phyloP scores from a whole-genome alignment of 2,113 vertebrate species.

The Galbula dea region DNA sequence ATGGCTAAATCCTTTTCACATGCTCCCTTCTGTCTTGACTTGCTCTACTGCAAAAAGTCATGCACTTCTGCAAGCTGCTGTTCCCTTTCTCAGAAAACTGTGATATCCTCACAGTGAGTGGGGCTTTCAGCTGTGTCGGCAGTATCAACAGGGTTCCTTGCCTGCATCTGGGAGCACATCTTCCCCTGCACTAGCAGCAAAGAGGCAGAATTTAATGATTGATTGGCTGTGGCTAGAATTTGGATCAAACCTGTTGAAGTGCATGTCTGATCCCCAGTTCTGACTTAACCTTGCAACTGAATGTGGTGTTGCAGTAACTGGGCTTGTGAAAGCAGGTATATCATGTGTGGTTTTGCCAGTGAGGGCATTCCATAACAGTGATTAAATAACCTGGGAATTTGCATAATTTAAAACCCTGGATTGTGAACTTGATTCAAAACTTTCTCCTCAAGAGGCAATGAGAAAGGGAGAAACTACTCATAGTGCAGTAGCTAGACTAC shows the following conservation, averaged over 20 bases:
- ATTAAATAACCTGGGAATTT: background rate
- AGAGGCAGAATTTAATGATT: background rate
- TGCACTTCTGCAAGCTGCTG: background rate
- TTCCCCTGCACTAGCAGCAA: background rate
- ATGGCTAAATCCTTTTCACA: fast-evolving
- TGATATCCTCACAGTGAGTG: background rate
- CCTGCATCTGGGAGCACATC: background rate
- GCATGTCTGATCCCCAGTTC: background rate
- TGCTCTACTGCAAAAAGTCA: background rate
- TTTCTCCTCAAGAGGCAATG: background rate
- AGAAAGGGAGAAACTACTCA: background rate
- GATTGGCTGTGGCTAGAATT: background rate
- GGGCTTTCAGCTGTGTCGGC: background rate
- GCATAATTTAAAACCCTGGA: background rate
- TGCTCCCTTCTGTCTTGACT: fast-evolving
- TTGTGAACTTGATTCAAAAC: background rate
- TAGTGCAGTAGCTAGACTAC: background rate
- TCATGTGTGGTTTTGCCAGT: background rate
- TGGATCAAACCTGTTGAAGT: background rate
- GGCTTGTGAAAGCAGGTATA: slow-evolving; percentile 3
- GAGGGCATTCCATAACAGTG: background rate
- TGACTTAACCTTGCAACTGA: background rate
- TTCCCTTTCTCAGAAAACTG: background rate
- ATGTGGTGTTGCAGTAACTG: background rate
- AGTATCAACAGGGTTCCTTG: fast-evolving